Conservation (phyloP, 2,888 invertebrate species). For the Oasisia sp. region DNA sequence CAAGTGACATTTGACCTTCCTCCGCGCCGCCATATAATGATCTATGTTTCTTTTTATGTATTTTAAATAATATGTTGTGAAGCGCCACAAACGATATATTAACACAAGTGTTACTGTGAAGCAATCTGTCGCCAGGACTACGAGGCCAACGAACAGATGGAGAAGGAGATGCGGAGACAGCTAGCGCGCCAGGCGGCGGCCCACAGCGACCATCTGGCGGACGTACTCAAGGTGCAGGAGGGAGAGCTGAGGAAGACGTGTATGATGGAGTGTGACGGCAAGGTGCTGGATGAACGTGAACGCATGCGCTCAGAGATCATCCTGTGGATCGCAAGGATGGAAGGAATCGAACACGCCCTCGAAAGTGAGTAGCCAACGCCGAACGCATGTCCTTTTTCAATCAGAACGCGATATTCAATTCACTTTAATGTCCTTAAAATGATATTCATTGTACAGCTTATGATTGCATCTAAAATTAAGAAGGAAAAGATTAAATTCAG, state of each 20-base stretch:
- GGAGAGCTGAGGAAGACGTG: slow-evolving; percentile 69
- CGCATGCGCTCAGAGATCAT: slow-evolving; percentile 79
- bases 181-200: slow-evolving; percentile 87
- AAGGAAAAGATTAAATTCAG: too few species aligned
- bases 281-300: slow-evolving; percentile 74
- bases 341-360: slow-evolving; percentile 81
- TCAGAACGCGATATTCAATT: too few species aligned
- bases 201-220: slow-evolving; percentile 76
- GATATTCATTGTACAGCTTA: too few species aligned
- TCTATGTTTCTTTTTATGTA: too few species aligned
- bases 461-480: too few species aligned
- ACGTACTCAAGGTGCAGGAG: slow-evolving; percentile 73
- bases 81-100: too few species aligned
- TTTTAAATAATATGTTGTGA: too few species aligned
- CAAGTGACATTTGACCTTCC: too few species aligned
- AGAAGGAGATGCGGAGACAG: slow-evolving; percentile 80
- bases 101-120: neutral
- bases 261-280: slow-evolving; percentile 72
- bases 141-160: slow-evolving; percentile 61
- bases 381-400: too few species aligned
- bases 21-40: too few species aligned
- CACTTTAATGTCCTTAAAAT: too few species aligned
- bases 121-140: slow-evolving; percentile 45
- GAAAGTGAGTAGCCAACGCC: slow-evolving; percentile 71
- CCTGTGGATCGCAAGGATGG: slow-evolving; percentile 78